phyloP scores from a whole-genome alignment of 2,888 invertebrate genomes.

The Nymphalis polychloros region DNA sequence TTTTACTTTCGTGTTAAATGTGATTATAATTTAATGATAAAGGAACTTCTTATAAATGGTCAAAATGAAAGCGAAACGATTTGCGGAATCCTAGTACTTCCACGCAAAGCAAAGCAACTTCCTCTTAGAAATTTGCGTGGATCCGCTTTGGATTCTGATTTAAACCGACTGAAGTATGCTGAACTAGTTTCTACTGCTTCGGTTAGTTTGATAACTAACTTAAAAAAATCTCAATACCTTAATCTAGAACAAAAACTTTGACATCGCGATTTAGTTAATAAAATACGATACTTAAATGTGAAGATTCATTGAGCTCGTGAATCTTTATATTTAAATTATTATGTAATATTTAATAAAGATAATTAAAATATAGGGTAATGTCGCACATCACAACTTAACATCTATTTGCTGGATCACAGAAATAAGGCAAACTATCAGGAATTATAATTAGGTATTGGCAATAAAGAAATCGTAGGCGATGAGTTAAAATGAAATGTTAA shows the following conservation, averaged over 20 bases:
- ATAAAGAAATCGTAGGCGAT: conserved; percentile 64
- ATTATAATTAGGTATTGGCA: conserved; percentile 65
- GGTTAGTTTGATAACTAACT: conserved; percentile 38
- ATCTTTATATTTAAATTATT: conserved; percentile 69
- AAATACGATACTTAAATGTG: conserved; percentile 60
- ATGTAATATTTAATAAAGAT: conserved; percentile 49
- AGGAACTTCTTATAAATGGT: conserved; percentile 50
- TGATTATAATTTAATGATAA: conserved; percentile 40
- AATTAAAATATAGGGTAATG: conserved; percentile 69
- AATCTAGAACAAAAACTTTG: conserved; percentile 54
- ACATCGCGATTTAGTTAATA: conserved; percentile 54
- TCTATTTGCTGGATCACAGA: conserved; percentile 73
- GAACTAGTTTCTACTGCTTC: conserved; percentile 37
- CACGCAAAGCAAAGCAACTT: conserved; percentile 78
- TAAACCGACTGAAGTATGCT: conserved; percentile 46
- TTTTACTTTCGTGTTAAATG: conserved; percentile 45
- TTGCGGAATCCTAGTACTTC: conserved; percentile 68
- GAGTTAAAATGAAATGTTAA: conserved; percentile 60
- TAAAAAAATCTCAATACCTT: conserved; percentile 26
- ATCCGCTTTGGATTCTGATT: conserved; percentile 69
- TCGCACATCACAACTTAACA: conserved; percentile 80
- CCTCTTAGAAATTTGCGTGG: conserved; percentile 78
- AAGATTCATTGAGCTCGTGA: conserved; percentile 76
- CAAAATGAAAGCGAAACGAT: conserved; percentile 31
- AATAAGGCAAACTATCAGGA: conserved; percentile 49